A percentile compares a stretch with the other conserved stretches of the same genome.
These are phyloP conservation scores for Campopleginae sp. DNA, from an alignment of 2,888 invertebrate genomes.

Conservation along the genomic window DNA sequence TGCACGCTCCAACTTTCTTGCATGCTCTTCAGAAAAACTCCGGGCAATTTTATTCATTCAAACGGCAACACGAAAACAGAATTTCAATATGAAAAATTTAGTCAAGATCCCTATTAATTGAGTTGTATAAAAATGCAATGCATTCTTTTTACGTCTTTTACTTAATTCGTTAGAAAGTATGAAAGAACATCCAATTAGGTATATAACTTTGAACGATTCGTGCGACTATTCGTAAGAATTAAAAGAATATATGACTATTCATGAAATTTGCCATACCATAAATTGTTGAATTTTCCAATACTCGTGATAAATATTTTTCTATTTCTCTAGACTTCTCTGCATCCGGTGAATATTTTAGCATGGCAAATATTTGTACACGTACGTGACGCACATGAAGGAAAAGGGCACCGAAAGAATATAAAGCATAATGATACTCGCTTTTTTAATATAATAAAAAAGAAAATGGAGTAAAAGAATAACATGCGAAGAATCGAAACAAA, in stretches of 20 bases:
- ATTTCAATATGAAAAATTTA: not conserved
- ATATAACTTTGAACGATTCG: not conserved
- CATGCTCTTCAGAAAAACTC: not conserved
- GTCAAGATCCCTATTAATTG: not conserved
- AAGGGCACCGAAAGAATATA: too few relatives aligned
- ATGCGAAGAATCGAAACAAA: not conserved
- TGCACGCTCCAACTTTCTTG: constrained; percentile 8
- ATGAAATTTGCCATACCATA: too few relatives aligned
- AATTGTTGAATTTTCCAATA: not conserved
- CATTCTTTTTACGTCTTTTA: not conserved
- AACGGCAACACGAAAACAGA: not conserved
- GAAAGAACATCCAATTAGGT: not conserved
- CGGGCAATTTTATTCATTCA: constrained; percentile 8
- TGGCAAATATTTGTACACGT: too few relatives aligned
- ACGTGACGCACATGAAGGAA: too few relatives aligned
- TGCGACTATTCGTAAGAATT: not conserved
- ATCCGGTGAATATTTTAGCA: too few relatives aligned
- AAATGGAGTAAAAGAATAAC: not conserved
- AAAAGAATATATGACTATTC: not conserved
- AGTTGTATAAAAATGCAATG: not conserved
- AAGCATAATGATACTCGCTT: too few relatives aligned
- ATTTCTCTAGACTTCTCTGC: not conserved
- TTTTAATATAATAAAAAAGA: not conserved
- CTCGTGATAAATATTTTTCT: not conserved
- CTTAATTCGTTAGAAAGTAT: not conserved